Evolutionary conservation across 1,140 invertebrate genomes (phyloP).

Genomic region (Yoshiicerus persimilis): DNA sequence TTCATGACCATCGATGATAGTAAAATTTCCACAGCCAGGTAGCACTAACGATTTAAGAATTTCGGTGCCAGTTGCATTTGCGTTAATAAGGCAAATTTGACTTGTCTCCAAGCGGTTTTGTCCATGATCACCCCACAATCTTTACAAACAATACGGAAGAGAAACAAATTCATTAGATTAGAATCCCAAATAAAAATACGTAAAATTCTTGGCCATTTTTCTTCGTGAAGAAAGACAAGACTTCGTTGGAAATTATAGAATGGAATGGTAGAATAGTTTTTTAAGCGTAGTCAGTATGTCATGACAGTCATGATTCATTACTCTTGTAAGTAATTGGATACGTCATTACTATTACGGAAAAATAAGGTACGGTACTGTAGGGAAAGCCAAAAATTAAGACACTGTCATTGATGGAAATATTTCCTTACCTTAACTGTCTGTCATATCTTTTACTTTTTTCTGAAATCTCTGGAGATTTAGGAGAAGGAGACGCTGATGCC

Average conservation of each 20-base stretch:
- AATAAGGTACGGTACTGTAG: too few relatives aligned
- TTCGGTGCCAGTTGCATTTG: conserved; percentile 91
- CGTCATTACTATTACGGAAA: too few relatives aligned
- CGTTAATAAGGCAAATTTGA: conserved; percentile 92
- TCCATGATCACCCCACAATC: conserved; percentile 97
- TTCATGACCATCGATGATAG: conserved; percentile 87
- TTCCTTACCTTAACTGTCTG: conserved; percentile 77
- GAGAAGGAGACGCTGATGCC: conserved; percentile 66
- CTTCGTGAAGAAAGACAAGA: too few relatives aligned
- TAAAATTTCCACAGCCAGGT: conserved; percentile 94
- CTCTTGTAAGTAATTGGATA: too few relatives aligned
- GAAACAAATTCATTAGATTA: neutral
- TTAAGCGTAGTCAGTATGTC: too few relatives aligned
- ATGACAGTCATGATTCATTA: too few relatives aligned
- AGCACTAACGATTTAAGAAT: conserved; percentile 90
- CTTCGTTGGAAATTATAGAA: too few relatives aligned
- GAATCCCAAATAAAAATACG: too few relatives aligned
- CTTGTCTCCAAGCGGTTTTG: conserved; percentile 83
- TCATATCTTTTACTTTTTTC: conserved; percentile 84
- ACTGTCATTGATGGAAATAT: too few relatives aligned
- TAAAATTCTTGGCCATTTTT: too few relatives aligned
- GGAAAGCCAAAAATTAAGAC: too few relatives aligned
- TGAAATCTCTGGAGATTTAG: conserved; percentile 77
- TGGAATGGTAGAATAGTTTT: too few relatives aligned
- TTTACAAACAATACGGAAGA: conserved; percentile 49